Base-by-base conservation (phyloP, 2,797 vertebrate genomes). In the Falco berigora region DNA sequence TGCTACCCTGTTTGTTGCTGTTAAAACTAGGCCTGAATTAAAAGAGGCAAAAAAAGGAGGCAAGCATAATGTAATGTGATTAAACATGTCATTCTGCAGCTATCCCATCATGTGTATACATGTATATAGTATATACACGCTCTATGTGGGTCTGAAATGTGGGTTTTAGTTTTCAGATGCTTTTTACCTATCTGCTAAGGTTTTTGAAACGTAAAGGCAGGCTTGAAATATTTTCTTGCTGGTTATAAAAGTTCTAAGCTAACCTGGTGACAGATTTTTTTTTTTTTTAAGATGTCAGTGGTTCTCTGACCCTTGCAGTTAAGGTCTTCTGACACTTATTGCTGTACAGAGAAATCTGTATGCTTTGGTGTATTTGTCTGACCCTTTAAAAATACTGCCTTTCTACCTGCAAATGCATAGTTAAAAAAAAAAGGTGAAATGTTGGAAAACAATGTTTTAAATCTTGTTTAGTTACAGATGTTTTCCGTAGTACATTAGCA, bases 111-210 rank as follows among this genome's bases (percentile, higher is more conserved):
- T 24, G 19, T 69, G 8, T 30, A 2, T 10, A 3, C 7, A 4
- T 23, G 18, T 5, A 4, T 23, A 22, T 5, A 44, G 4, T 27
- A 3, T 5, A 10, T 47, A 36, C 1, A 3, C 9, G 4, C 19
- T 47, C 4, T n/a, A 2, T 6, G 4, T 17, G 8, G 7, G 38
- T 89, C 74, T 86, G 66, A 66, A 69, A 44, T 84, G 34, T 7
- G 2, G 11, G n/a, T 86, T 86, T 28, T 64, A 21, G 24, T 78
- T 20, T 27, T 25, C 50, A 72, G 77, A 12, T 50, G 38, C 23
- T 72, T 75, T 91, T 89, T 42, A 50, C 28, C 14, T 3, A 0
- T 8, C 3, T 58, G 14, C 34, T 6, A 1, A 76, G 62, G 17
- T 19, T 69, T 80, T 42, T 92, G 66, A 68, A 67, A 72, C 8